Conservation (phyloP, 2,888 invertebrate genomes). For the Rapana venosa region DNA sequence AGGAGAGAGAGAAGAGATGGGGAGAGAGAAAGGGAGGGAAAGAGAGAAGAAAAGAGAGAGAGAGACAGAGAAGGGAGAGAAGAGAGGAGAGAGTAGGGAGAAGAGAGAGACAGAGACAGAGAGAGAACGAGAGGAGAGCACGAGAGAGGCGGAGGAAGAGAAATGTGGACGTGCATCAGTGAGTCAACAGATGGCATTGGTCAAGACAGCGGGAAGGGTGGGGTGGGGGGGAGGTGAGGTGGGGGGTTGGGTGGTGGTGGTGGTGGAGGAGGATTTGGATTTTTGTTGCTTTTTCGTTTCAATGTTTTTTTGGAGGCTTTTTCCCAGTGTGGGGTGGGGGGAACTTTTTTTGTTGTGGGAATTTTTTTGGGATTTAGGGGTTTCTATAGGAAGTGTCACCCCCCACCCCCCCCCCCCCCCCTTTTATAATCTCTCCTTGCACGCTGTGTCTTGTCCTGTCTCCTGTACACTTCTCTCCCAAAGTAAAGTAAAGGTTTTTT, state of each 20-base stretch:
- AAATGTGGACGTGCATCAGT: neutral
- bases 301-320: neutral
- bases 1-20: neutral
- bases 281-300: neutral
- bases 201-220: no score
- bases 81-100: no score
- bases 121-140: neutral
- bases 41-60: neutral
- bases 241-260: neutral
- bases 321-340: neutral
- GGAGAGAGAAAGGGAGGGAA: neutral
- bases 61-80: neutral
- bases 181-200: neutral
- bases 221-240: neutral
- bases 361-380: neutral
- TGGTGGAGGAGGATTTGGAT: neutral
- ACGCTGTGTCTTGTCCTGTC: no score
- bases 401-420: no score
- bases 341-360: neutral
- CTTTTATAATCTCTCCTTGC: no score
- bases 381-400: no score
- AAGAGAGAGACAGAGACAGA: no score
- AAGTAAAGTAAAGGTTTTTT: no score
- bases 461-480: no score
- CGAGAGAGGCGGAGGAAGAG: constrained; percentile 11